phyloP scores from a whole-genome alignment of 2,888 invertebrate species.

The Tetranychus piercei region DNA sequence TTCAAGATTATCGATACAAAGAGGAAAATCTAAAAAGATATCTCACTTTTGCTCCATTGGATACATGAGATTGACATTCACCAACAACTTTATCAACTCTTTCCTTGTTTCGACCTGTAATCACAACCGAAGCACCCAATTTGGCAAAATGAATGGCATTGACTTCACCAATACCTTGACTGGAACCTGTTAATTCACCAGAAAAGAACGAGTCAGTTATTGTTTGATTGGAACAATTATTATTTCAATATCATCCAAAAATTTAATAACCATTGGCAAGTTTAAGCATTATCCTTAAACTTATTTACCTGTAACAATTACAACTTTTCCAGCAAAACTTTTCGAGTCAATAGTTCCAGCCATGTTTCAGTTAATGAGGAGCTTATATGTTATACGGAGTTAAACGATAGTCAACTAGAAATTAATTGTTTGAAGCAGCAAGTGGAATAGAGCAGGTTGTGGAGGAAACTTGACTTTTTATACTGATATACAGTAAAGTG shows the following conservation, averaged over 20 bases:
- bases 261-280: too few relatives aligned
- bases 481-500: too few relatives aligned
- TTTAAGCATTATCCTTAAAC: background rate
- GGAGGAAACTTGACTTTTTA: too few relatives aligned
- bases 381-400: too few relatives aligned
- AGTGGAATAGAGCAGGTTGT: too few relatives aligned
- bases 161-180: slow-evolving; percentile 3
- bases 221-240: background rate
- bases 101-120: slow-evolving; percentile 2
- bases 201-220: background rate
- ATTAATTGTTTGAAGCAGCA: too few relatives aligned
- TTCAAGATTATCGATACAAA: background rate
- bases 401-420: too few relatives aligned
- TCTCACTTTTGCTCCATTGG: background rate
- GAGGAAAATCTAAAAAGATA: background rate
- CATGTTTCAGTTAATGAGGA: background rate
- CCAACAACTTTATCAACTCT: background rate
- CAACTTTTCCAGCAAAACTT: background rate
- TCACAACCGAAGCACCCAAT: slow-evolving; percentile 3
- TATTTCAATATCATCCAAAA: background rate
- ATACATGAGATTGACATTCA: background rate
- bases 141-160: background rate
- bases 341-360: background rate
- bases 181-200: background rate
- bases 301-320: slow-evolving; percentile 9